These are phyloP conservation scores for Chaetura pelagica DNA, from an alignment of 2,113 vertebrate genomes.

Conservation along the genomic window DNA sequence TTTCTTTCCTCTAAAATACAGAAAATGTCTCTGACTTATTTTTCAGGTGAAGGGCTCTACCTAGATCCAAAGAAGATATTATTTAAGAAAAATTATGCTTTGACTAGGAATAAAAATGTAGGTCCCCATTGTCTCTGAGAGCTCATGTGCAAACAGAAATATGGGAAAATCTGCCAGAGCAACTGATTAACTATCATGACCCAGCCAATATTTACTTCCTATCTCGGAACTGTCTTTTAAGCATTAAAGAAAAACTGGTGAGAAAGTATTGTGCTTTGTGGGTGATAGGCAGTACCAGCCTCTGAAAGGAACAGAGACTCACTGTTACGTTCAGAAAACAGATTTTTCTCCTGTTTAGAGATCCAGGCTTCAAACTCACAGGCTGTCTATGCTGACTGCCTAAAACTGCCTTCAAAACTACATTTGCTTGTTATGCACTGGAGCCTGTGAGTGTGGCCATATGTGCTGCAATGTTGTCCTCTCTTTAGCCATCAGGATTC, in stretches of 20 bases:
- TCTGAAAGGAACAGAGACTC: conserved; percentile 11
- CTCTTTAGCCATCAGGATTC: neutral
- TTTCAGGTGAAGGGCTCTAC: neutral
- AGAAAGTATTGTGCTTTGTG: neutral
- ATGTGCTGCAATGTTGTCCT: neutral
- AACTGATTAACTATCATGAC: neutral
- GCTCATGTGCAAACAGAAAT: neutral
- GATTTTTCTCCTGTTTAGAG: neutral
- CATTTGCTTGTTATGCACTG: fast-evolving
- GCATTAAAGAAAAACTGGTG: neutral
- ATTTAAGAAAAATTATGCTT: neutral
- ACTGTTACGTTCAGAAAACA: neutral
- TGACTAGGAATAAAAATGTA: neutral
- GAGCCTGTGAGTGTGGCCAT: fast-evolving
- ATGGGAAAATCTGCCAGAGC: neutral
- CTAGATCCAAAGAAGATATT: neutral
- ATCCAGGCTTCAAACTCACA: neutral
- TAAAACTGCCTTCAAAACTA: neutral
- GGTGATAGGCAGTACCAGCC: neutral
- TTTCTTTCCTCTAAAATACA: neutral
- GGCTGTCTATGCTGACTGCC: neutral
- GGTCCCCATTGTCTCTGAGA: neutral
- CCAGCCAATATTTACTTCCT: conserved; percentile 54
- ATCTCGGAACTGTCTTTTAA: neutral
- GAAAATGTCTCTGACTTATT: neutral